Evolutionary conservation across 2,797 vertebrate genomes (phyloP), one percentile per base, ranked within the genome.

Genomic region (Sarcophilus harrisii): DNA sequence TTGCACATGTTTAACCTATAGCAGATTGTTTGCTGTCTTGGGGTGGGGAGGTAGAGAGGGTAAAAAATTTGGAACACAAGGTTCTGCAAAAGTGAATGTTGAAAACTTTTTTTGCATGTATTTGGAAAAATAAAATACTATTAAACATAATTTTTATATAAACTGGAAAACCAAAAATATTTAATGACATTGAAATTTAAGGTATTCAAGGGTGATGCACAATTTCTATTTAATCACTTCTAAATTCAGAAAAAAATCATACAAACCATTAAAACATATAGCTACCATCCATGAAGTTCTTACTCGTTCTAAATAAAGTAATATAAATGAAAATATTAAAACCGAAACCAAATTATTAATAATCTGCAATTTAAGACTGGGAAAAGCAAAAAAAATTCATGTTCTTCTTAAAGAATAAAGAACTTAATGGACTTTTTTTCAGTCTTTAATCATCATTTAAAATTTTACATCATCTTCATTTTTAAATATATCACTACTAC

Each of bases 341-440:
- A 73, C 58, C 38, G 24, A 73, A 18, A 30, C 30, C 38, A 96
- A 97, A 90, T 91, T 92, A 21, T 96, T 92, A 89, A 90, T 73
- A 59, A 0, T 59, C 57, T 57, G 32, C 58, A 73, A 94, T 97
- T 96, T 96, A 95, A 93, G 29, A 94, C 89, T 94, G 93, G 12
- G 91, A 95, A 94, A 97, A 52, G 62, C 91, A 92, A 49, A 97
- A 5, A 49, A 95, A 97, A 96, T 73, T 81, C 57, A 66, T 93
- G n/a, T 8, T 24, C 96, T 96, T 92, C 95, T 14, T 89, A 16
- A 94, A 95, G 57, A 57, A 94, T 57, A 89, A 96, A 96, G 30
- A 97, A 95, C 81, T 93, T 91, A 95, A 87, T 45, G 90, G 54
- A 54, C 97, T 2, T 92, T 97, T 87, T 90, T 30, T 87, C 49